phyloP scores from a whole-genome alignment of 2,797 vertebrate species.

The Myotis vivesi region DNA sequence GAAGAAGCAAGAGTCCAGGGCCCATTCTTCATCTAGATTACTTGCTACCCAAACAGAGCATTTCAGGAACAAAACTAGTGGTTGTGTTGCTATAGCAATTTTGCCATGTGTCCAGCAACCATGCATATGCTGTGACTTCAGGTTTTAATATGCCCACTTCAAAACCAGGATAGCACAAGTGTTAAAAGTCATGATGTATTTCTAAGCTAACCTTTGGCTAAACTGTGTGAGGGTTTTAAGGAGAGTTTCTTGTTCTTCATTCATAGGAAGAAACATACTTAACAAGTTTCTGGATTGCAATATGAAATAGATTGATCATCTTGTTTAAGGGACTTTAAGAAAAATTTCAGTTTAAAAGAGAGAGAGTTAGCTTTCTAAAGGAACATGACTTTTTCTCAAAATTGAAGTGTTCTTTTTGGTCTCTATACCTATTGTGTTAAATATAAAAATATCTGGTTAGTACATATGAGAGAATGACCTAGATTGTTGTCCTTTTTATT shows the following conservation, averaged over 20 bases:
- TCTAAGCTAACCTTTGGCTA: conserved; percentile 21
- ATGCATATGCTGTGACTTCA: neutral
- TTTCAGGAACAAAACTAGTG: conserved; percentile 11
- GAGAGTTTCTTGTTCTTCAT: conserved; percentile 22
- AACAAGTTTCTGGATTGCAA: neutral
- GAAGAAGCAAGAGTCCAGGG: neutral
- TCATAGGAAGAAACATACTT: neutral
- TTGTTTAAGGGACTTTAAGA: conserved; percentile 21
- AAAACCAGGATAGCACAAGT: conserved; percentile 25
- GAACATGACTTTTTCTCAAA: neutral
- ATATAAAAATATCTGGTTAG: neutral
- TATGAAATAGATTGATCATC: neutral
- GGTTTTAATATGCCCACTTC: conserved; percentile 47
- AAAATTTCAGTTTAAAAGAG: conserved; percentile 9
- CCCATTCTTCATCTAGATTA: conserved; percentile 32
- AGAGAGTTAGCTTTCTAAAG: conserved; percentile 17
- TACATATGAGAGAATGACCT: neutral
- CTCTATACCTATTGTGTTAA: neutral
- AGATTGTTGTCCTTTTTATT: neutral
- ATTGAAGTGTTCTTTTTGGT: neutral
- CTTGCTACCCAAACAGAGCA: conserved; percentile 23
- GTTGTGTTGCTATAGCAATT: conserved; percentile 60
- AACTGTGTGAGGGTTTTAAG: neutral
- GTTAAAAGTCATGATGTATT: neutral
- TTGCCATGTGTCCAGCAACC: conserved; percentile 7